A percentile compares a stretch with the other conserved stretches of the same genome.
Conservation (phyloP, 2,888 invertebrate genomes). For the Cordilura impudica region DNA sequence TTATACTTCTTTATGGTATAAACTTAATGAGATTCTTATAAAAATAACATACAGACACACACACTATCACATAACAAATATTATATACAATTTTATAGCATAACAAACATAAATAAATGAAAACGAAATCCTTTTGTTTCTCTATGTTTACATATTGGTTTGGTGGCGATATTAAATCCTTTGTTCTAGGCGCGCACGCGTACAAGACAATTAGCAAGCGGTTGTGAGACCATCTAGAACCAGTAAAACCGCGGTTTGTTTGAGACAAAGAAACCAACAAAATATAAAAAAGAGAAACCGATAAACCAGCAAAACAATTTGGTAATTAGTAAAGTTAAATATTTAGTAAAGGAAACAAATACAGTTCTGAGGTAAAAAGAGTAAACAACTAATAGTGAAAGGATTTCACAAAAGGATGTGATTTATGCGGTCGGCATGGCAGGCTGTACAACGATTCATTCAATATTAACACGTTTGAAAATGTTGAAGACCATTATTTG, state of each 20-base stretch:
- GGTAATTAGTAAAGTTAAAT: constrained; percentile 61
- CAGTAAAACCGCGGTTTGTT: constrained; percentile 44
- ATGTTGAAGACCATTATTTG: background rate
- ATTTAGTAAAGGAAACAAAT: constrained; percentile 39
- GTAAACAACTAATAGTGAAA: constrained; percentile 40
- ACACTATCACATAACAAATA: background rate
- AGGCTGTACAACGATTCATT: constrained; percentile 5
- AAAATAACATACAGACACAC: background rate
- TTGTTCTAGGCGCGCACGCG: constrained; percentile 36
- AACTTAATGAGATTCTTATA: background rate
- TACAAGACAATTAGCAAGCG: constrained; percentile 48
- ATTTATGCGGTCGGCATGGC: constrained; percentile 55
- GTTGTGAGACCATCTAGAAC: constrained; percentile 38
- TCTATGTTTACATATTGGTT: constrained; percentile 44
- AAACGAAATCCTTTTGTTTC: constrained; percentile 35
- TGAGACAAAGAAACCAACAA: background rate
- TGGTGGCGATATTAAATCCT: constrained; percentile 27
- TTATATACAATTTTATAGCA: constrained; percentile 23
- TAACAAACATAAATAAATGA: constrained; percentile 9
- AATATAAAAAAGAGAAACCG: constrained; percentile 8
- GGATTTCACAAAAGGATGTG: constrained; percentile 62
- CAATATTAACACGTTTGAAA: background rate
- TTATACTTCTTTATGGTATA: background rate
- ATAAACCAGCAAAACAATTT: constrained; percentile 5
- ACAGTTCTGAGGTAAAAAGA: constrained; percentile 20